phyloP scores from a whole-genome alignment of 2,797 vertebrate species.

The Hapalemur alaotrensis region DNA sequence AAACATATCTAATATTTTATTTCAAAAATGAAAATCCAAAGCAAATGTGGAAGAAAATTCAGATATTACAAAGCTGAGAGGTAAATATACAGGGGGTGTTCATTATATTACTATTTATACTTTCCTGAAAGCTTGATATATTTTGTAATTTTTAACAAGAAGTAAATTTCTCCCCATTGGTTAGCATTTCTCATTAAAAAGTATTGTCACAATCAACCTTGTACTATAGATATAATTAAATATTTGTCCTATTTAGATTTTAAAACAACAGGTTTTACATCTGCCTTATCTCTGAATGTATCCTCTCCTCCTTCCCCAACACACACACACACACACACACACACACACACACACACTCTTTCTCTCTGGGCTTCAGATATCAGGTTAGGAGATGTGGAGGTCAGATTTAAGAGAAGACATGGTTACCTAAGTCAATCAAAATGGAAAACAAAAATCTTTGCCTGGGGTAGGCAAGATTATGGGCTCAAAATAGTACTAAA shows the following conservation, averaged over 20 bases:
- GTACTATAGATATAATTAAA: neutral
- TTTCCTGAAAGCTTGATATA: neutral
- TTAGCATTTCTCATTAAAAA: slow-evolving; percentile 20
- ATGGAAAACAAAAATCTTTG: neutral
- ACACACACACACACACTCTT: neutral
- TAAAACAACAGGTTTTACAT: slow-evolving; percentile 33
- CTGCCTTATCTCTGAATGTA: neutral
- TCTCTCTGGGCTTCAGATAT: neutral
- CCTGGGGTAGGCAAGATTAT: neutral
- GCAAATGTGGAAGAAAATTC: neutral
- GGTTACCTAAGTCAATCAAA: neutral
- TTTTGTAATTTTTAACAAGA: slow-evolving; percentile 20
- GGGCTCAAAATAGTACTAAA: neutral
- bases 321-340: neutral
- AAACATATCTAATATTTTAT: neutral
- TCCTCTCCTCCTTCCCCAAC: neutral
- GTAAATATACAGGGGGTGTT: neutral
- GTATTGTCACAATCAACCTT: neutral
- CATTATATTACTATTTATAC: neutral
- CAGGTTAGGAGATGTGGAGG: neutral
- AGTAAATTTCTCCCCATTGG: neutral
- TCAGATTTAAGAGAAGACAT: neutral
- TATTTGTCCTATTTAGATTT: neutral
- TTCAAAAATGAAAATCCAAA: neutral
- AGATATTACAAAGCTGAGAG: neutral